phyloP scores from a whole-genome alignment of 2,888 invertebrate species.

The Drosophila eohydei region DNA sequence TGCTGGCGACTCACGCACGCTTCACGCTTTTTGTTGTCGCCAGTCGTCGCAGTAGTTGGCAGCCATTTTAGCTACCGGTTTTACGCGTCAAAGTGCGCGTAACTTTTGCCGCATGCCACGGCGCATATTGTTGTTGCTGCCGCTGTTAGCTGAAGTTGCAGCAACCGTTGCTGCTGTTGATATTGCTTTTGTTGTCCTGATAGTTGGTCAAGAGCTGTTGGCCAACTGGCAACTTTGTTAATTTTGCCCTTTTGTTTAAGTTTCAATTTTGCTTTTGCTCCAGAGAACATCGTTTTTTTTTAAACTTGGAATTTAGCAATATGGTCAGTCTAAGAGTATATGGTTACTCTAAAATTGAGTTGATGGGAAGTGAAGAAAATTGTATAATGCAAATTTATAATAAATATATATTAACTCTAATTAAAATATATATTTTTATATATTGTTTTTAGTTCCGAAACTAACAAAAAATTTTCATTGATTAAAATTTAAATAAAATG shows the following conservation, averaged over 20 bases:
- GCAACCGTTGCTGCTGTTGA: slow-evolving; percentile 22
- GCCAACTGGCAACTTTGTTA: slow-evolving; percentile 36
- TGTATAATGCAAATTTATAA: neutral
- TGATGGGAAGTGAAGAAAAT: neutral
- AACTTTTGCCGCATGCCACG: slow-evolving; percentile 76
- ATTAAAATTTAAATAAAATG: too few relatives aligned
- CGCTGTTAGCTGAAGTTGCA: slow-evolving; percentile 32
- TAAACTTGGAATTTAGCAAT: neutral
- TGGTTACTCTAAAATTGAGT: neutral
- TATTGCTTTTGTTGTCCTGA: slow-evolving; percentile 6
- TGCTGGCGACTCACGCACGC: slow-evolving; percentile 61
- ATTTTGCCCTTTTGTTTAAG: slow-evolving; percentile 29
- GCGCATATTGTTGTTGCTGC: slow-evolving; percentile 46
- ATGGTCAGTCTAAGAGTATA: neutral
- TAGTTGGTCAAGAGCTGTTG: slow-evolving; percentile 11
- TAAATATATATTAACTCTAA: too few relatives aligned
- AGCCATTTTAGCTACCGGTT: slow-evolving; percentile 78
- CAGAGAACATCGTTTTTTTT: slow-evolving; percentile 1
- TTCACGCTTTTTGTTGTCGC: slow-evolving; percentile 48
- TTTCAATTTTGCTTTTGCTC: slow-evolving; percentile 14
- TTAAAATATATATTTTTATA: too few relatives aligned
- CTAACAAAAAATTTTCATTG: too few relatives aligned
- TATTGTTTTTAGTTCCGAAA: too few relatives aligned
- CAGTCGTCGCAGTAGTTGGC: slow-evolving; percentile 40
- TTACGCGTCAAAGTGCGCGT: slow-evolving; percentile 78